phyloP scores from a whole-genome alignment of 1,140 invertebrate genomes.

The Homalodisca vitripennis region DNA sequence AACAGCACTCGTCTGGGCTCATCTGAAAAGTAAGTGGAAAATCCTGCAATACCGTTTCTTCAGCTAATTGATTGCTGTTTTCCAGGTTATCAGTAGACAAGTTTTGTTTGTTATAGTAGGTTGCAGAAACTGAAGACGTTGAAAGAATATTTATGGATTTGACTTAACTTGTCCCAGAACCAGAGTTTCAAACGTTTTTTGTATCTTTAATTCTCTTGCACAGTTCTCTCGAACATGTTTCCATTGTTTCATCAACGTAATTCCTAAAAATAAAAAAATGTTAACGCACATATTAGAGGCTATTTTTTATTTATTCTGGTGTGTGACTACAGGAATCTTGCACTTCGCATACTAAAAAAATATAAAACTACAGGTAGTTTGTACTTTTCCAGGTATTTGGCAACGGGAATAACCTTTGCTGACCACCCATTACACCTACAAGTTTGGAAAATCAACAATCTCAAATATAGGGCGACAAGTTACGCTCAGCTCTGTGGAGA shows the following conservation, averaged over 20 bases:
- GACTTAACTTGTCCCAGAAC: constrained; percentile 8
- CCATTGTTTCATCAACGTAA: too few species aligned
- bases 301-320: neutral
- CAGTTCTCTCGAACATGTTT: too few species aligned
- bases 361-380: constrained; percentile 1
- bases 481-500: constrained; percentile 15
- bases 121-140: constrained; percentile 14
- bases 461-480: constrained; percentile 14
- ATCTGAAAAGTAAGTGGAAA: neutral
- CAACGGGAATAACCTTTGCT: constrained; percentile 37
- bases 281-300: neutral
- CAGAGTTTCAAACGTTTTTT: constrained; percentile 5
- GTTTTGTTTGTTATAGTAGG: neutral
- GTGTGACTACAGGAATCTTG: neutral
- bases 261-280: too few species aligned
- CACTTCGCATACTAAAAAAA: too few species aligned
- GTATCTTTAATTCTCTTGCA: constrained; percentile 4
- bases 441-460: constrained; percentile 38
- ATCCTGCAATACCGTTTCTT: constrained; percentile 4
- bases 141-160: neutral
- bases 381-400: constrained; percentile 41
- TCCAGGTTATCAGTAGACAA: neutral
- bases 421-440: constrained; percentile 39
- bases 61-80: neutral
- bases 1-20: neutral